phyloP scores from a whole-genome alignment of 2,113 vertebrate species.

The Phrynosoma blainvillii region DNA sequence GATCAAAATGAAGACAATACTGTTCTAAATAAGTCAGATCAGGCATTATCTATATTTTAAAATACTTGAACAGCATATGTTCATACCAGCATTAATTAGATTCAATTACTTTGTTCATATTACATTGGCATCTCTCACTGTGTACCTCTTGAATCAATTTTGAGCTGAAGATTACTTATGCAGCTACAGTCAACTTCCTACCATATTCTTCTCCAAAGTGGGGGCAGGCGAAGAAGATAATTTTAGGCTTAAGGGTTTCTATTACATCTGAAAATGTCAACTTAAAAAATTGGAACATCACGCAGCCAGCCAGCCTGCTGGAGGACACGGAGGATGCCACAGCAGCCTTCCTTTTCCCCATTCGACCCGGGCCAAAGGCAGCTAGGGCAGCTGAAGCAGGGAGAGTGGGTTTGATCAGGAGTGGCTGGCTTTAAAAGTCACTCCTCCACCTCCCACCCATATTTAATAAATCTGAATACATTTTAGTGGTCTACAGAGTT shows the following conservation, averaged over 20 bases:
- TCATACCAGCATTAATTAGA: not conserved
- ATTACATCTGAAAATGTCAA: not conserved
- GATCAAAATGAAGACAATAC: not conserved
- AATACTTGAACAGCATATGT: not conserved
- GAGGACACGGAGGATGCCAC: too few species aligned
- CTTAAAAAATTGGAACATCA: not conserved
- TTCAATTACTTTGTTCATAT: not conserved
- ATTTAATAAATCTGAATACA: too few species aligned
- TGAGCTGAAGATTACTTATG: not conserved
- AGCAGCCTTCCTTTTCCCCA: too few species aligned
- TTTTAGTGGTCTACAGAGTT: not conserved
- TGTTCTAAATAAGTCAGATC: not conserved
- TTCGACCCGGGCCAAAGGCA: too few species aligned
- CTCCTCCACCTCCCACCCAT: too few species aligned
- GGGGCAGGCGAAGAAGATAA: not conserved
- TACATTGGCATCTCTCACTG: not conserved
- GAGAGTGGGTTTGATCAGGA: too few species aligned
- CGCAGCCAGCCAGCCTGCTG: too few species aligned
- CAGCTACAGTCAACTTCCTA: not conserved
- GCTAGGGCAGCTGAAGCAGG: too few species aligned
- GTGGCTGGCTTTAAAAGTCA: too few species aligned
- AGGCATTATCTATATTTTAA: slow-evolving; percentile 1
- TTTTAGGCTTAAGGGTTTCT: not conserved
- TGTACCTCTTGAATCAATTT: not conserved
- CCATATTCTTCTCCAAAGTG: not conserved